phyloP scores from a whole-genome alignment of 2,113 vertebrate genomes.

The Heptranchias perlo region DNA sequence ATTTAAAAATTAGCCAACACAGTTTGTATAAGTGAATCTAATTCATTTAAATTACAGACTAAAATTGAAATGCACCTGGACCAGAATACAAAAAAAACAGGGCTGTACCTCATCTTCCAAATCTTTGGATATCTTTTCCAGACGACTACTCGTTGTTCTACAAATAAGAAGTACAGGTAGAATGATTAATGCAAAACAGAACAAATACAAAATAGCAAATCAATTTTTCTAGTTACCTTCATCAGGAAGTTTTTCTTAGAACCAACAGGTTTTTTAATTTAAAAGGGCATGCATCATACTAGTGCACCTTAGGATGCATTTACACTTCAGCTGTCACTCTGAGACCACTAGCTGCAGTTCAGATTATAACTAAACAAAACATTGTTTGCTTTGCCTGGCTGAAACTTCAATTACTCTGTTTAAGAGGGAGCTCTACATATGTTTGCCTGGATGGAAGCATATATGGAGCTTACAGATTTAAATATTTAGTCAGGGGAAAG shows the following conservation, averaged over 20 bases:
- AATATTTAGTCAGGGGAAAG: not conserved
- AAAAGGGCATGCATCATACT: not conserved
- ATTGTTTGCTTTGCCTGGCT: not conserved
- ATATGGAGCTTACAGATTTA: not conserved
- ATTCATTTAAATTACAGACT: not conserved
- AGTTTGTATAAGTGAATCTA: not conserved
- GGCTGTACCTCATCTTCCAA: slow-evolving; percentile 85
- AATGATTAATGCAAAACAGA: not conserved
- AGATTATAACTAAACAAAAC: not conserved
- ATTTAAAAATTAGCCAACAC: not conserved
- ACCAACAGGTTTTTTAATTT: not conserved
- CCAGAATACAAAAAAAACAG: not conserved
- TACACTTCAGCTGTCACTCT: not conserved
- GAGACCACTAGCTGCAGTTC: not conserved
- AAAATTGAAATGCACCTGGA: not conserved
- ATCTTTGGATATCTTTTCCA: slow-evolving; percentile 87
- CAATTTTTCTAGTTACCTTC: not conserved
- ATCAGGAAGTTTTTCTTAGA: not conserved
- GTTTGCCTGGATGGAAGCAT: not conserved
- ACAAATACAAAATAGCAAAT: not conserved
- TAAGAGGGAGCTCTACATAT: not conserved
- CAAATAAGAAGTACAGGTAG: slow-evolving; percentile 44
- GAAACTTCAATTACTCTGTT: not conserved
- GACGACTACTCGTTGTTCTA: slow-evolving; percentile 69
- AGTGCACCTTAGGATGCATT: not conserved